Evolutionary conservation across 1,140 invertebrate genomes (phyloP).

Genomic region (Lutraria rhynchaena): DNA sequence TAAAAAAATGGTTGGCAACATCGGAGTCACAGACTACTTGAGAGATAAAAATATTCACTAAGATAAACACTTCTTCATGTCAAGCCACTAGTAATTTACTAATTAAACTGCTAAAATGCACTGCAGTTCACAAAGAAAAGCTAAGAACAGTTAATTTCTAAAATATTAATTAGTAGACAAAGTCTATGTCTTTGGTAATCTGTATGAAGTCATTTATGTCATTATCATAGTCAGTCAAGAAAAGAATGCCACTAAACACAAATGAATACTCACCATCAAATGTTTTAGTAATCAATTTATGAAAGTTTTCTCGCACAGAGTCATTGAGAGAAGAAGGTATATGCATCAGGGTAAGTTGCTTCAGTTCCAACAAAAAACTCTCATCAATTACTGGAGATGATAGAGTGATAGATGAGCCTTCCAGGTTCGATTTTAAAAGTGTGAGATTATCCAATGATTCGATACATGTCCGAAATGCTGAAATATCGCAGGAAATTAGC

Average conservation of each 20-base stretch:
- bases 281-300: constrained; percentile 41
- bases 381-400: constrained; percentile 50
- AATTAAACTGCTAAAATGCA: background rate
- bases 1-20: too few relatives aligned
- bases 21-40: too few relatives aligned
- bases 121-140: background rate
- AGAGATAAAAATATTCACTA: too few relatives aligned
- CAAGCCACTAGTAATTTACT: too few relatives aligned
- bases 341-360: constrained; percentile 70
- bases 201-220: background rate
- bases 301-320: constrained; percentile 54
- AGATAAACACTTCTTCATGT: too few relatives aligned
- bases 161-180: background rate
- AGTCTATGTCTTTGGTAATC: background rate
- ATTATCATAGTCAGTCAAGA: too few relatives aligned
- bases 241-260: background rate
- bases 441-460: constrained; percentile 59
- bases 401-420: constrained; percentile 62
- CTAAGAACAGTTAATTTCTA: background rate
- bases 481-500: background rate
- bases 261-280: constrained; percentile 55
- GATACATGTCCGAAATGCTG: constrained; percentile 61
- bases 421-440: constrained; percentile 59
- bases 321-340: constrained; percentile 64
- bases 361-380: constrained; percentile 56